A percentile compares a stretch with the other conserved stretches of the same genome.
Evolutionary conservation across 64 coral and sea anemone species (phyloP).

Genomic region (Stichodactyla helianthus): DNA sequence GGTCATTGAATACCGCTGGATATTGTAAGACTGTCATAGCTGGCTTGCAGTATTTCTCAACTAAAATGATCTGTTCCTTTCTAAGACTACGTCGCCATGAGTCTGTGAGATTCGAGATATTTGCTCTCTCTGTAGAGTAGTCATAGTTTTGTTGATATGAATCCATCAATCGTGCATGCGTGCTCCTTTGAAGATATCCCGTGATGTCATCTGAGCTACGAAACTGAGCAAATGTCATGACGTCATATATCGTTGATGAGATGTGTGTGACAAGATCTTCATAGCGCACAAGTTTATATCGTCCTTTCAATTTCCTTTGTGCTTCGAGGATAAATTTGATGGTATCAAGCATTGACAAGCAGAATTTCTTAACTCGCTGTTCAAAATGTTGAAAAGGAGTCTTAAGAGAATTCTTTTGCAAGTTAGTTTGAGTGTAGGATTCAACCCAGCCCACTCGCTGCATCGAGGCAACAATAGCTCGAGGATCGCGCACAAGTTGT

Average conservation of each 20-base stretch:
- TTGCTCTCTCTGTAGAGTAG: slow-evolving; percentile 55
- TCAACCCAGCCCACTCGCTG: slow-evolving; percentile 65
- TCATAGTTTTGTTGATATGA: not conserved
- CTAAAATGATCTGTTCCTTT: slow-evolving; percentile 18
- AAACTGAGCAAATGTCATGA: slow-evolving; percentile 63
- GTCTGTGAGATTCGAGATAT: slow-evolving; percentile 29
- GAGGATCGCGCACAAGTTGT: slow-evolving; percentile 83
- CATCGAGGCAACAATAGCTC: slow-evolving; percentile 69
- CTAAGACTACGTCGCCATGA: slow-evolving; percentile 49
- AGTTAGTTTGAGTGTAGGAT: slow-evolving; percentile 4
- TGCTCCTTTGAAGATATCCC: slow-evolving; percentile 19
- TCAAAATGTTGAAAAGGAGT: slow-evolving; percentile 12
- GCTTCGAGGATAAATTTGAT: slow-evolving; percentile 55
- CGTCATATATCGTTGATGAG: slow-evolving; percentile 15
- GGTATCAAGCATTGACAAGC: slow-evolving; percentile 39
- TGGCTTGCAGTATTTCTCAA: slow-evolving; percentile 75
- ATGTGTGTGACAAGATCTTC: slow-evolving; percentile 59
- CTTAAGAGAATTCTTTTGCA: not conserved
- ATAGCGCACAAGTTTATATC: slow-evolving; percentile 53
- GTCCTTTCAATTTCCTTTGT: slow-evolving; percentile 24
- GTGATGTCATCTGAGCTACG: slow-evolving; percentile 33
- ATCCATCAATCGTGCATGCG: not conserved
- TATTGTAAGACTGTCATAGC: slow-evolving; percentile 31
- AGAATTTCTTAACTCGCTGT: slow-evolving; percentile 55
- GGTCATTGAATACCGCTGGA: not conserved